These are phyloP conservation scores for Agriopis leucophaearia DNA, from an alignment of 2,888 invertebrate genomes.

Conservation along the genomic window DNA sequence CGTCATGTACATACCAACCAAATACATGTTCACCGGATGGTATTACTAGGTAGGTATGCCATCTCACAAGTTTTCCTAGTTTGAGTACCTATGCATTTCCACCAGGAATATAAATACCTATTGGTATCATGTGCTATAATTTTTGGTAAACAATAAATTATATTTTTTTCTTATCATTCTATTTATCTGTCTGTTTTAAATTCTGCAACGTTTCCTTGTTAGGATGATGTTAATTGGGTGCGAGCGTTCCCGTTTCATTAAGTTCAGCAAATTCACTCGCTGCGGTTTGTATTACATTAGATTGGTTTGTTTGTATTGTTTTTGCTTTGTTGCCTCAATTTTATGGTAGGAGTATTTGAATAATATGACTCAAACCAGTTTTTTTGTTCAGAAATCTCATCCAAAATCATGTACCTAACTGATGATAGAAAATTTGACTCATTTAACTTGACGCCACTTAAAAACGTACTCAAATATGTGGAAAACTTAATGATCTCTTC, in stretches of 20 bases:
- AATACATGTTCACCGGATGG: too few species aligned
- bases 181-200: background rate
- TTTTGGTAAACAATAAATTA: too few species aligned
- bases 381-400: background rate
- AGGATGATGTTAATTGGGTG: conserved; percentile 45
- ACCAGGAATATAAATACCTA: too few species aligned
- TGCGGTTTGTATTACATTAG: conserved; percentile 35
- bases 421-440: background rate
- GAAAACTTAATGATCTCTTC: background rate
- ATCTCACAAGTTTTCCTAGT: too few species aligned
- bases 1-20: too few species aligned
- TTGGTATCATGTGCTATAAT: too few species aligned
- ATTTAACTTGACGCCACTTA: background rate
- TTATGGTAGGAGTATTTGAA: background rate
- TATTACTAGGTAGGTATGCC: too few species aligned
- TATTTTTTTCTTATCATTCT: background rate
- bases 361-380: background rate
- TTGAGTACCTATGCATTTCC: too few species aligned
- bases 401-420: background rate
- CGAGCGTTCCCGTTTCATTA: conserved; percentile 35
- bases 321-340: conserved; percentile 21
- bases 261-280: conserved; percentile 42
- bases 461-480: background rate
- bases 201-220: conserved; percentile 34
- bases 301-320: conserved; percentile 22